Conservation (phyloP, 2,888 invertebrate species). For the Ctenicera cuprea region DNA sequence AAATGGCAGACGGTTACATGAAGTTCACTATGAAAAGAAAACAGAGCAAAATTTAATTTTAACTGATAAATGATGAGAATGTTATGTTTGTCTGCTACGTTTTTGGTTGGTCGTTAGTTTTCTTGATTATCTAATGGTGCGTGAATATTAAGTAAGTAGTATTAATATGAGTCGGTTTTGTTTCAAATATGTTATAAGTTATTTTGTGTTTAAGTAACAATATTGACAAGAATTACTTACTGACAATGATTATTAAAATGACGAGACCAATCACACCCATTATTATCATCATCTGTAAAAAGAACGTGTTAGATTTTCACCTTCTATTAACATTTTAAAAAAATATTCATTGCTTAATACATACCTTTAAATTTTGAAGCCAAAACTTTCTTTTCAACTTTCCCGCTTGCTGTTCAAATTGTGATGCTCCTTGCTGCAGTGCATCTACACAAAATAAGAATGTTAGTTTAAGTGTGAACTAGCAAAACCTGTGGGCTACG, state of each 20-base stretch:
- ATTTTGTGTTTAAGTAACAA: slow-evolving; percentile 9
- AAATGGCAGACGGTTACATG: slow-evolving; percentile 69
- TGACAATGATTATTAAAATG: slow-evolving; percentile 87
- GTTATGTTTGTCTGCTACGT: slow-evolving; percentile 29
- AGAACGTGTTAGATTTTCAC: slow-evolving; percentile 3
- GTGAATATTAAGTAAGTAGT: slow-evolving; percentile 2
- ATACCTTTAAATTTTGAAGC: slow-evolving; percentile 93
- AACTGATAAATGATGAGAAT: slow-evolving; percentile 36
- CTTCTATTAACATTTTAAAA: not conserved
- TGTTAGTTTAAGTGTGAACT: not conserved
- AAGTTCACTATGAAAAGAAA: slow-evolving; percentile 71
- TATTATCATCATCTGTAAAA: slow-evolving; percentile 88
- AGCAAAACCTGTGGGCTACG: not conserved
- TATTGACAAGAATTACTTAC: slow-evolving; percentile 74
- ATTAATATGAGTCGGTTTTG: slow-evolving; percentile 18
- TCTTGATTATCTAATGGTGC: slow-evolving; percentile 8
- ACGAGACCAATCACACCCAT: slow-evolving; percentile 90
- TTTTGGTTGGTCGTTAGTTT: slow-evolving; percentile 22
- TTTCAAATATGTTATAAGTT: not conserved
- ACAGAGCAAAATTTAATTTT: slow-evolving; percentile 59
- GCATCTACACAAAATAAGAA: slow-evolving; percentile 80
- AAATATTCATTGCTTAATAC: not conserved
- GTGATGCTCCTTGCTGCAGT: slow-evolving; percentile 93
- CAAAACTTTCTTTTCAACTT: slow-evolving; percentile 97
- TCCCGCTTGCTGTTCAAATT: slow-evolving; percentile 97